Conservation (phyloP, 2,888 invertebrate species). For the Galeopsomyia nigrocyanea region DNA sequence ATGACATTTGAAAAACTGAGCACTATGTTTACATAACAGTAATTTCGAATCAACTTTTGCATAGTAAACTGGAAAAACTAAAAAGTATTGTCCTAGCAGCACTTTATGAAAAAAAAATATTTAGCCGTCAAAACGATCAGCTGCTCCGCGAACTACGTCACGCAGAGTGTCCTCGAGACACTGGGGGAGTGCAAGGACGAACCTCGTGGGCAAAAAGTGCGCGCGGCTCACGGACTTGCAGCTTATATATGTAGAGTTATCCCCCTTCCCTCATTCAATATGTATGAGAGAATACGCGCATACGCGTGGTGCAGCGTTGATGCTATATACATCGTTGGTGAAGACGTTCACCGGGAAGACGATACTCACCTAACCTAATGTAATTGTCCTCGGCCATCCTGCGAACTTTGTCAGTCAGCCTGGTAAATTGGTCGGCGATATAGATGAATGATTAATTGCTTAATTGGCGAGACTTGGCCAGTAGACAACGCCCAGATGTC, state of each 20-base stretch:
- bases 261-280: neutral
- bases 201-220: constrained; percentile 19
- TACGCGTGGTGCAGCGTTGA: neutral
- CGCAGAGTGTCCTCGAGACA: no score
- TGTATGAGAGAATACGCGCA: neutral
- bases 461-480: no score
- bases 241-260: neutral
- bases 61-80: no score
- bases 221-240: neutral
- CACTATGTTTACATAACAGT: no score
- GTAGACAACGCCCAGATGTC: constrained; percentile 28
- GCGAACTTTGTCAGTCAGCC: neutral
- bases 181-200: constrained; percentile 20
- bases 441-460: neutral
- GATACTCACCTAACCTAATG: constrained; percentile 43
- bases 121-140: no score
- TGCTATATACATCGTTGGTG: neutral
- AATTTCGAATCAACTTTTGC: no score
- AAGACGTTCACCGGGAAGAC: neutral
- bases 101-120: no score
- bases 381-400: constrained; percentile 37
- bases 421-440: neutral
- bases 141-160: no score
- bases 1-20: no score
- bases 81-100: no score